These are phyloP conservation scores for Aelia acuminata DNA, from an alignment of 2,888 invertebrate species.

Conservation along the genomic window DNA sequence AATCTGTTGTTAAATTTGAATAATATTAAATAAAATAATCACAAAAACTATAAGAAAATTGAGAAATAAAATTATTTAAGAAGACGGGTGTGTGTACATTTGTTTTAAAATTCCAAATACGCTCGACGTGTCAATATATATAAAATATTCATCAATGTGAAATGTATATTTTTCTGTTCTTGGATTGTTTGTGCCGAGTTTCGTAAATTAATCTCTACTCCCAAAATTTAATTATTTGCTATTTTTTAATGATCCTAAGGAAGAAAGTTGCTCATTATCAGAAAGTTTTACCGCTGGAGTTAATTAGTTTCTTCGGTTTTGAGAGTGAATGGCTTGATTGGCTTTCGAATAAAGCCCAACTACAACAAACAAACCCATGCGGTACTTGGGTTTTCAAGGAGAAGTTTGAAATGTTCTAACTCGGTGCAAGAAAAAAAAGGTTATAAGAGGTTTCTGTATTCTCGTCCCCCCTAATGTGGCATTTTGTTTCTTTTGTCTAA, in stretches of 20 bases:
- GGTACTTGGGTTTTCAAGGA: neutral
- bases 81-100: no score
- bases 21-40: no score
- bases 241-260: neutral
- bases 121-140: no score
- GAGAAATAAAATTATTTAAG: no score
- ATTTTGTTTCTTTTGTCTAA: conserved; percentile 38
- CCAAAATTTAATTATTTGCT: no score
- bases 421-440: neutral
- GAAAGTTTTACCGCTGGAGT: neutral
- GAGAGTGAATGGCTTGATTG: neutral
- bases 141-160: no score
- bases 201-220: no score
- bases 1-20: no score
- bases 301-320: neutral
- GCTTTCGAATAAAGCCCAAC: neutral
- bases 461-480: conserved; percentile 1
- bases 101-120: no score
- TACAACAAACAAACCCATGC: neutral
- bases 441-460: neutral
- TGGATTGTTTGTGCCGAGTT: no score
- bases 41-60: no score
- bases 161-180: no score
- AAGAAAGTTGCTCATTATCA: neutral
- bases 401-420: neutral